A percentile compares a stretch with the other conserved stretches of the same genome.
These are phyloP conservation scores for Sinocyclocheilus grahami DNA, from an alignment of 2,113 vertebrate genomes.

Conservation along the genomic window DNA sequence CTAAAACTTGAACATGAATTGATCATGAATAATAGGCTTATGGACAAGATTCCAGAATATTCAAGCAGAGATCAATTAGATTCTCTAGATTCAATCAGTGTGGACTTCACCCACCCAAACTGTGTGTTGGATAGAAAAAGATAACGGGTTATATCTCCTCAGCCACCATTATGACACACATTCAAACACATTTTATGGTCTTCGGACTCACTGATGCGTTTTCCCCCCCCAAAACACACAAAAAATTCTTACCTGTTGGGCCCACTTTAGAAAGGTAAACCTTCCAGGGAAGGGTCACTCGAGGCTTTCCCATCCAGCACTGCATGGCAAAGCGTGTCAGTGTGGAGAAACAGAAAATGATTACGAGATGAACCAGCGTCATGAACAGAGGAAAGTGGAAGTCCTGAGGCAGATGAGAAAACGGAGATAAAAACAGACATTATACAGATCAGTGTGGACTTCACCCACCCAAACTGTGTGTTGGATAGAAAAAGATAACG, in stretches of 20 bases:
- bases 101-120: constrained; percentile 44
- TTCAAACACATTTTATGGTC: not conserved
- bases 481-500: not conserved
- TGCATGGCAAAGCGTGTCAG: no score
- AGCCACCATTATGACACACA: constrained; percentile 13
- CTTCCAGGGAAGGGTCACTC: no score
- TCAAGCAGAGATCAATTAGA: not conserved
- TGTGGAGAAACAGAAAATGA: no score
- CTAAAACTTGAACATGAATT: not conserved
- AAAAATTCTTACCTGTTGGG: no score
- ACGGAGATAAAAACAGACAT: no score
- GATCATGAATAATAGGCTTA: not conserved
- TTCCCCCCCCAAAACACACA: not conserved
- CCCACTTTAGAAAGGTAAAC: no score
- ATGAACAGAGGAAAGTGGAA: no score
- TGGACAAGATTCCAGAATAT: not conserved
- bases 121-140: constrained; percentile 4
- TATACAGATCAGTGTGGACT: constrained; percentile 49
- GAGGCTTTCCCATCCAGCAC: no score
- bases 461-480: not conserved
- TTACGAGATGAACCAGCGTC: no score
- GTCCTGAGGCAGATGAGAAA: no score
- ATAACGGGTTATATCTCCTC: not conserved
- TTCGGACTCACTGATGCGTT: not conserved
- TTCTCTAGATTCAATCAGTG: not conserved